A percentile compares a stretch with the other conserved stretches of the same genome.
Evolutionary conservation across 1,140 invertebrate species (phyloP).

Genomic region (Metaphire vulgaris): DNA sequence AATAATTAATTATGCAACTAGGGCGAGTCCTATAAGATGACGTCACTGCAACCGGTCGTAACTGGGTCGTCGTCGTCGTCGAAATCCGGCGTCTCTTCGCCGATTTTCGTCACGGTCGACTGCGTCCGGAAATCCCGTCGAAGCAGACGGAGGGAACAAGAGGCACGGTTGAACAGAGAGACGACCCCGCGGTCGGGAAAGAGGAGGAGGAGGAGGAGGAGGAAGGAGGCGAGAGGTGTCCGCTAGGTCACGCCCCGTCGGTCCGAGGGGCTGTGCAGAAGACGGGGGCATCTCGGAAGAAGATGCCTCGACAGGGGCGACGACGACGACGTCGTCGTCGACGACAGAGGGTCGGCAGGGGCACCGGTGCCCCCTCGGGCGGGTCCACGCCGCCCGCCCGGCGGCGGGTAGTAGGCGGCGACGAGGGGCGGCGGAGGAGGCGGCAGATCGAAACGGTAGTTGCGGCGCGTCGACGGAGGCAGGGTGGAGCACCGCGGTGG

Average conservation of each 20-base stretch:
- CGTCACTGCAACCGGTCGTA: no score
- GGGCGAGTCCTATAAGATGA: no score
- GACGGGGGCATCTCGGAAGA: no score
- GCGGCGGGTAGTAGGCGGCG: background rate
- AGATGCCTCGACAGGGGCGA: background rate
- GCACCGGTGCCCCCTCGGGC: background rate
- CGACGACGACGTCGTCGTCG: background rate
- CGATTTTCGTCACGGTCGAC: no score
- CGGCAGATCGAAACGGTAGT: background rate
- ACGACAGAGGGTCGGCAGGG: background rate
- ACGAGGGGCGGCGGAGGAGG: background rate
- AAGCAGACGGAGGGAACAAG: background rate
- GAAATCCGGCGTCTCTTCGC: no score
- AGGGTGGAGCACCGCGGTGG: background rate
- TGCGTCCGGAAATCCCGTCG: background rate
- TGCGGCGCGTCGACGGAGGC: background rate
- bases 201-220: background rate
- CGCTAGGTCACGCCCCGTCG: background rate
- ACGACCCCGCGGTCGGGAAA: background rate
- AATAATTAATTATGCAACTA: no score
- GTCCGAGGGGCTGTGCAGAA: background rate
- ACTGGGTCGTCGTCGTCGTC: no score
- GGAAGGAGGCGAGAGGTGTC: background rate
- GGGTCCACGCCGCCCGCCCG: no score
- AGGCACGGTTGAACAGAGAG: background rate